These are phyloP conservation scores for Tachina lurida DNA, from an alignment of 2,888 invertebrate genomes.

Conservation along the genomic window DNA sequence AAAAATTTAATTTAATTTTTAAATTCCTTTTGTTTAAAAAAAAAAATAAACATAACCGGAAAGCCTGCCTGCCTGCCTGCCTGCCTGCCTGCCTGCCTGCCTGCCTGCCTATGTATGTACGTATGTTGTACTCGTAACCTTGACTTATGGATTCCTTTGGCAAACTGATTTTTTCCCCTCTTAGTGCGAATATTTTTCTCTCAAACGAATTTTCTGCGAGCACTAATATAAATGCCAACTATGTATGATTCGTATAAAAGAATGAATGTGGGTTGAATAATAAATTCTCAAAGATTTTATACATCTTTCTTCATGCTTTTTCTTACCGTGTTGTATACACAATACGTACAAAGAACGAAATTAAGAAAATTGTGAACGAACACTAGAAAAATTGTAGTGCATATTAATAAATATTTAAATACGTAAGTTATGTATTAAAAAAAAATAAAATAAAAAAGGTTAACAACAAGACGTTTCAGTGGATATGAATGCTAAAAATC, in stretches of 20 bases:
- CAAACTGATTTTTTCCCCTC: slow-evolving; percentile 34
- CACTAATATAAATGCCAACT: slow-evolving; percentile 21
- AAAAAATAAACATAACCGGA: slow-evolving; percentile 17
- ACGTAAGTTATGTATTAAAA: not conserved
- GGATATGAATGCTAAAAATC: not conserved
- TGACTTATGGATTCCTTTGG: slow-evolving; percentile 57
- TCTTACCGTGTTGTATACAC: not conserved
- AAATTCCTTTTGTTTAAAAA: not conserved
- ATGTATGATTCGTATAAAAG: not conserved
- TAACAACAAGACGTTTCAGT: not conserved
- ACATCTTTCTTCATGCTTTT: slow-evolving; percentile 1
- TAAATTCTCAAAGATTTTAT: slow-evolving; percentile 45
- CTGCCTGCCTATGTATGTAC: not conserved
- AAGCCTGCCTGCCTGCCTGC: not conserved
- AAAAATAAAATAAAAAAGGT: not conserved
- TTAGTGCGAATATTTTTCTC: slow-evolving; percentile 5
- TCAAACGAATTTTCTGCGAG: slow-evolving; percentile 32
- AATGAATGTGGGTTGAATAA: slow-evolving; percentile 42
- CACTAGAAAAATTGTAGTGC: slow-evolving; percentile 42
- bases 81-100: not conserved
- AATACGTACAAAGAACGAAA: not conserved
- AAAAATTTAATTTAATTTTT: not conserved
- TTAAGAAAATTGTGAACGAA: slow-evolving; percentile 27
- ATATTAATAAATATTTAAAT: slow-evolving; percentile 57
- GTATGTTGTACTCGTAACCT: too few species aligned